phyloP scores from a whole-genome alignment of 2,113 vertebrate species.

The Hoplias malabaricus region DNA sequence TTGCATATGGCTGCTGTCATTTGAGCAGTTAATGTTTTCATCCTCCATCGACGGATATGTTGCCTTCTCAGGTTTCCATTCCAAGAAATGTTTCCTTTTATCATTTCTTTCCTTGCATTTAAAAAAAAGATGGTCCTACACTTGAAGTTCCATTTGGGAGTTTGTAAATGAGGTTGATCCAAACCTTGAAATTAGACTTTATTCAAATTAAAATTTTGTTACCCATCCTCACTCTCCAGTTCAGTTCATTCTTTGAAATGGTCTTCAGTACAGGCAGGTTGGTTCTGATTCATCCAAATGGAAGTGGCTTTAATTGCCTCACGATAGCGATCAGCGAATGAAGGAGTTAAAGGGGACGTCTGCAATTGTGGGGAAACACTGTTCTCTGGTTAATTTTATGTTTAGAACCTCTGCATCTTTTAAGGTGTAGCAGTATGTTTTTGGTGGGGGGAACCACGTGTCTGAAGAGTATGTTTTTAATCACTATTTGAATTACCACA shows the following conservation, averaged over 20 bases:
- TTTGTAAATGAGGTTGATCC: neutral
- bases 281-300: neutral
- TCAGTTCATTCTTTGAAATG: neutral
- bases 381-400: too few species aligned
- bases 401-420: too few species aligned
- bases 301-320: too few species aligned
- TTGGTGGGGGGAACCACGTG: too few species aligned
- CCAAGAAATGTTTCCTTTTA: neutral
- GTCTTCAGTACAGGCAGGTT: neutral
- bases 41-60: neutral
- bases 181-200: too few species aligned
- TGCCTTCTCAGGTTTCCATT: neutral
- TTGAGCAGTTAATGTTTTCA: conserved; percentile 8
- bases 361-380: too few species aligned
- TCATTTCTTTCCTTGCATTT: neutral
- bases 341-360: too few species aligned
- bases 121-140: neutral
- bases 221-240: neutral
- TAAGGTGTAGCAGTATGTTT: too few species aligned
- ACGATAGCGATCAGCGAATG: too few species aligned
- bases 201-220: neutral
- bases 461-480: too few species aligned
- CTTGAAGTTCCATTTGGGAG: neutral
- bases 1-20: conserved; percentile 2
- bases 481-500: too few species aligned